A percentile compares a stretch with the other conserved stretches of the same genome.
Conservation (phyloP, 2,888 invertebrate genomes). For the Punctoribates punctum region DNA sequence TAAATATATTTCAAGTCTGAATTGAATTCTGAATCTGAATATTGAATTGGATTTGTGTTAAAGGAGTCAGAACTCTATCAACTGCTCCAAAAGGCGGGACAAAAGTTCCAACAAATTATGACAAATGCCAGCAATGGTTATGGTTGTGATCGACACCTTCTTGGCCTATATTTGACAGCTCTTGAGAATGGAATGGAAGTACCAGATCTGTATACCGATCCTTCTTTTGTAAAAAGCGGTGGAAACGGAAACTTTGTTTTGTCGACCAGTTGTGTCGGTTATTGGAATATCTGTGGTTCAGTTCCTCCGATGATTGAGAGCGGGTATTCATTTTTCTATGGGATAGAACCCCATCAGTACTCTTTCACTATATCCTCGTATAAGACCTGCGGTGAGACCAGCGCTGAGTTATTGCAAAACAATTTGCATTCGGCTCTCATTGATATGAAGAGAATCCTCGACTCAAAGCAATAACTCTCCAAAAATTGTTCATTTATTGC, state of each 20-base stretch:
- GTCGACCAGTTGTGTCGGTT: conserved; percentile 63
- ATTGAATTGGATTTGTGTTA: conserved; percentile 12
- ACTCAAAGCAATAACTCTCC: neutral
- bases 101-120: conserved; percentile 55
- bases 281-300: conserved; percentile 60
- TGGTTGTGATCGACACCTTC: conserved; percentile 63
- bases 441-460: neutral
- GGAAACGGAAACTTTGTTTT: conserved; percentile 64
- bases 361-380: conserved; percentile 44
- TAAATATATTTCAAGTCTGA: conserved; percentile 46
- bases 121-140: conserved; percentile 47
- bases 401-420: conserved; percentile 33
- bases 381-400: conserved; percentile 45
- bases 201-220: conserved; percentile 59
- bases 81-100: conserved; percentile 57
- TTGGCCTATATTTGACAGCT: conserved; percentile 60
- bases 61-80: conserved; percentile 34
- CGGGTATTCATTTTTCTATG: conserved; percentile 65
- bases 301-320: conserved; percentile 63
- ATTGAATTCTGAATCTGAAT: conserved; percentile 23
- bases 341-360: conserved; percentile 54
- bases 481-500: neutral
- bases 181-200: conserved; percentile 56
- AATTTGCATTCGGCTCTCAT: neutral
- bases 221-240: conserved; percentile 60